Evolutionary conservation across 2,113 vertebrate species (phyloP), one percentile per base, ranked within the genome.

Genomic region (Pangasianodon hypophthalmus): DNA sequence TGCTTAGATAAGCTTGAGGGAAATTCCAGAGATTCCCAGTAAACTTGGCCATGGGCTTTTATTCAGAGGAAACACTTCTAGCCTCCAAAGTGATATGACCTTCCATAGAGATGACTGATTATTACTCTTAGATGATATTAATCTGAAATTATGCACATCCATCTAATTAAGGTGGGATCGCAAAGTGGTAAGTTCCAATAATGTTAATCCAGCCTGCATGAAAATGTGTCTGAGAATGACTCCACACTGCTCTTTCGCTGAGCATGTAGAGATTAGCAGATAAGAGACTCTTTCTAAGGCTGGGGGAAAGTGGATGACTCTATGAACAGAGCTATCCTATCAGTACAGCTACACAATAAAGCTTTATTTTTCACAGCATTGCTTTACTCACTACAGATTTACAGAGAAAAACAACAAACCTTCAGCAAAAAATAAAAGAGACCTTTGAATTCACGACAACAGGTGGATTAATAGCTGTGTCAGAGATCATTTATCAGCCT

Each of bases 141-240:
- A 88, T 95, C 93, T 92, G 84, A 95, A 94, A 94, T 91, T 86
- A 92, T 92, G 91, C 89, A 92, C 90, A 94, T 92, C 92, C 86
- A 52, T 94, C 93, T 94, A 92, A 96, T 95, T 94, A 94, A 94
- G 92, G 92, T 93, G 91, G 91, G 89, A 77, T 92, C 91, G 93
- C 89, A 91, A 92, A 93, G 88, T 92, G 89, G 91, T 89, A 89
- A 85, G 90, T 94, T 94, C 93, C 90, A 91, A 91, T 90, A 88
- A 89, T 89, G 92, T 93, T 92, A 92, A 91, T 93, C 93, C 91
- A 91, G 90, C 82, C 89, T 73, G 52, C 60, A 90, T 87, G 83
- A 84, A 92, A 92, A 92, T 92, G 13, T 93, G 90, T 85, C 79
- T 46, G 64, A 84, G 87, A 91, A 90, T 90, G 90, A 90, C 87